Evolutionary conservation across 1,140 invertebrate genomes (phyloP).

Genomic region (Cyphomyrmex costatus): DNA sequence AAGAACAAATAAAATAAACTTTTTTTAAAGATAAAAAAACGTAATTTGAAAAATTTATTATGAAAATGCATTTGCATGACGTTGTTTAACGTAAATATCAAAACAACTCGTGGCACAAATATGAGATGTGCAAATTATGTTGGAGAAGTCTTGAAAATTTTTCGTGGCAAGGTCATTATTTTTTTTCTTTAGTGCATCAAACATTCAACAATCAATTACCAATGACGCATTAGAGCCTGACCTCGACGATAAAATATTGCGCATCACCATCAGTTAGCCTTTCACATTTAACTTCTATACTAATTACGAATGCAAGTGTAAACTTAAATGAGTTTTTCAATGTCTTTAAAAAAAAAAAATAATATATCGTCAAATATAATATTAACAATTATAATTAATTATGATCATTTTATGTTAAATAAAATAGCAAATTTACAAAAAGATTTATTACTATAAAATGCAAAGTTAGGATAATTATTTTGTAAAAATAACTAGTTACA

Average conservation of each 20-base stretch:
- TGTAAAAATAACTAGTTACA: too few species aligned
- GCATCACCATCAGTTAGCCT: neutral
- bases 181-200: slow-evolving; percentile 43
- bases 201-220: slow-evolving; percentile 44
- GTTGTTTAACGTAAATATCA: too few species aligned
- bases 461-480: too few species aligned
- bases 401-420: neutral
- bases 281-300: slow-evolving; percentile 28
- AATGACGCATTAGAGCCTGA: slow-evolving; percentile 27
- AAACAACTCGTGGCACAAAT: neutral
- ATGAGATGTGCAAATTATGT: neutral
- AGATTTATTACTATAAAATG: neutral
- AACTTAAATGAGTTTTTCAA: neutral
- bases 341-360: neutral
- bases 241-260: slow-evolving; percentile 27
- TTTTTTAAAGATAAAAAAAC: neutral
- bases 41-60: neutral
- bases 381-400: neutral
- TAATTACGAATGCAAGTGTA: slow-evolving; percentile 10
- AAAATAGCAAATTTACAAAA: neutral
- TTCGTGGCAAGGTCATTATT: slow-evolving; percentile 15
- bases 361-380: too few species aligned
- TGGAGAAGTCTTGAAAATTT: slow-evolving; percentile 6
- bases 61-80: too few species aligned
- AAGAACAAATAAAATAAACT: neutral